A percentile compares a stretch with the other conserved stretches of the same genome.
Conservation (phyloP, 2,797 vertebrate species). For the Parauchenoglanis punctatus region DNA sequence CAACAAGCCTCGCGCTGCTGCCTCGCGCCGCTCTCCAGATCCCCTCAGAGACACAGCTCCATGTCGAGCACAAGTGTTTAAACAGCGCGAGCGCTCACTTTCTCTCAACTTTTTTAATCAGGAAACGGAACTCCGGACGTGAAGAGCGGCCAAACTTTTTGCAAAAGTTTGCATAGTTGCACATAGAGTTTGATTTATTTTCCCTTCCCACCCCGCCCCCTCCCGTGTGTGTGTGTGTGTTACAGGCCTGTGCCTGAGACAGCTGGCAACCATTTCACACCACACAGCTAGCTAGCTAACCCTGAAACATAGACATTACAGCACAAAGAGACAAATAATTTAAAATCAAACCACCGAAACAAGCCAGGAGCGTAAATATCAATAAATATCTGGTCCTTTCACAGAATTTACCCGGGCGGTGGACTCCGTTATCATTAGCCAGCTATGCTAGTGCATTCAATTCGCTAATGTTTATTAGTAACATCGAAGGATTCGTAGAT, state of each 20-base stretch:
- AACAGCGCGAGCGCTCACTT: no score
- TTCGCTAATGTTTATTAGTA: neutral
- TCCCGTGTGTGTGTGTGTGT: neutral
- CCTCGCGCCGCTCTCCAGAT: neutral
- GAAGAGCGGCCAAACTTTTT: neutral
- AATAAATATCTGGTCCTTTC: neutral
- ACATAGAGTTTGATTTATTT: constrained; percentile 10
- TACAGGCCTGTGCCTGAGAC: constrained; percentile 17
- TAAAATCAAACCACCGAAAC: neutral
- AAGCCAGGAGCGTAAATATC: neutral
- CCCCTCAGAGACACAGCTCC: no score
- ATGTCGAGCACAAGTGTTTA: neutral
- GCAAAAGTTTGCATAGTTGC: constrained; percentile 15
- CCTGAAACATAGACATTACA: neutral
- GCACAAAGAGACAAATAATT: neutral
- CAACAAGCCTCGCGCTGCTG: constrained; percentile 2
- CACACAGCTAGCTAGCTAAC: neutral
- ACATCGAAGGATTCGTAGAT: neutral
- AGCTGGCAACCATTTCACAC: constrained; percentile 24
- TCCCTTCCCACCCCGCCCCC: neutral
- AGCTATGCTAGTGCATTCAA: neutral
- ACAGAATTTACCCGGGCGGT: no score
- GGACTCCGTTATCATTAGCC: neutral
- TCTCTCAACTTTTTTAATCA: neutral
- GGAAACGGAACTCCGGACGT: neutral